These are phyloP conservation scores for Vimba vimba DNA, from an alignment of 2,113 vertebrate species.

Conservation along the genomic window DNA sequence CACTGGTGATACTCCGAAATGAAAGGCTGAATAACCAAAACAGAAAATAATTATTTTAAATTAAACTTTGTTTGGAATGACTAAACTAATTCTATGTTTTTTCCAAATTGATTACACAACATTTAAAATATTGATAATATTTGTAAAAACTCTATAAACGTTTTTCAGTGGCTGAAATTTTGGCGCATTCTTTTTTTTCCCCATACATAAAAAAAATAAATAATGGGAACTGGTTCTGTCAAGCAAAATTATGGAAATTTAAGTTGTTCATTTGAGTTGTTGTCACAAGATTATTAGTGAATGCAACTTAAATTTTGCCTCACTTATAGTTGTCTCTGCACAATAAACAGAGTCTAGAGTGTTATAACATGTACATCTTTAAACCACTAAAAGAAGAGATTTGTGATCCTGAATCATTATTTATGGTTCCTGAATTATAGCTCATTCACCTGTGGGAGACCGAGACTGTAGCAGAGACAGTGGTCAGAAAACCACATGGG, in stretches of 20 bases:
- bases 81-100: no score
- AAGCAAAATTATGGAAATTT: no score
- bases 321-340: neutral
- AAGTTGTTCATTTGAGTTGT: no score
- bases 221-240: no score
- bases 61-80: neutral
- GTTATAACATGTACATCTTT: neutral
- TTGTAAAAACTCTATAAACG: neutral
- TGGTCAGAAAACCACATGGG: neutral
- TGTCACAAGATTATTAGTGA: neutral
- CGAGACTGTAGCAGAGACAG: conserved; percentile 10
- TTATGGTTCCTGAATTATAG: conserved; percentile 8
- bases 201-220: no score
- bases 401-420: conserved; percentile 1
- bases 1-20: neutral
- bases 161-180: neutral
- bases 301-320: neutral
- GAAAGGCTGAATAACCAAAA: neutral
- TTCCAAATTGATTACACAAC: no score
- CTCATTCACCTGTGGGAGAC: conserved; percentile 9
- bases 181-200: no score
- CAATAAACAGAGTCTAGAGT: neutral
- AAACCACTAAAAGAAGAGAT: neutral
- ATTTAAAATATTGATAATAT: neutral
- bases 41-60: neutral